Evolutionary conservation across 2,888 invertebrate genomes (phyloP), one percentile per base, ranked within the genome.

Genomic region (Chromoteleia sp.): DNA sequence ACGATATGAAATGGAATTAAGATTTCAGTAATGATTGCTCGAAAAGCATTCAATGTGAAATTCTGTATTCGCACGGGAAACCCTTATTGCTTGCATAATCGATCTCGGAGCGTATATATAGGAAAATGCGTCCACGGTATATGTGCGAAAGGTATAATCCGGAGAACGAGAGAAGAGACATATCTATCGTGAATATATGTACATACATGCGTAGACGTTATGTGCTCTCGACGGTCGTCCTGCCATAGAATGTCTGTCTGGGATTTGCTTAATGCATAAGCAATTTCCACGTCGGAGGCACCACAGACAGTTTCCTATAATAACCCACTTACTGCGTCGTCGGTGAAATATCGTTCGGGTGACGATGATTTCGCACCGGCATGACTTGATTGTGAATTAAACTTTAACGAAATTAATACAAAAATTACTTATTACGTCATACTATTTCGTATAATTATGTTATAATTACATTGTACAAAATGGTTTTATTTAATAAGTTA

Each of bases 211-310:
- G 81, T 77, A 80, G 73, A 84, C 81, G 81, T 78, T 80, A 82
- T 81, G 70, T 78, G 82, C 70, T 75, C 68, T 70, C 79, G 75
- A 61, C 71, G 67, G 58, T 70, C 63, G 81, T 83, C 83, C 82
- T 83, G 71, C 79, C 82, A 65, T 83, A 79, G 84, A 83, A 88
- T 86, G 85, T 87, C 86, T 85, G 85, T 84, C 85, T 85, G 85
- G 84, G 88, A 88, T 89, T 89, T 88, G 87, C 87, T 87, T 87
- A 89, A 89, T 88, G 88, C 88, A 89, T 88, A 87, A 89, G 89
- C 89, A 89, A 89, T 89, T 89, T 89, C 88, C 89, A 88, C 84
- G 83, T 86, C 85, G 86, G 86, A 86, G 84, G 85, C 84, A 82
- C 83, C 84, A 84, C 86, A 88, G 87, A 88, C 87, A 87, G 87